Conservation (phyloP, 2,888 invertebrate genomes). For the Nipponacmea schrenckii region DNA sequence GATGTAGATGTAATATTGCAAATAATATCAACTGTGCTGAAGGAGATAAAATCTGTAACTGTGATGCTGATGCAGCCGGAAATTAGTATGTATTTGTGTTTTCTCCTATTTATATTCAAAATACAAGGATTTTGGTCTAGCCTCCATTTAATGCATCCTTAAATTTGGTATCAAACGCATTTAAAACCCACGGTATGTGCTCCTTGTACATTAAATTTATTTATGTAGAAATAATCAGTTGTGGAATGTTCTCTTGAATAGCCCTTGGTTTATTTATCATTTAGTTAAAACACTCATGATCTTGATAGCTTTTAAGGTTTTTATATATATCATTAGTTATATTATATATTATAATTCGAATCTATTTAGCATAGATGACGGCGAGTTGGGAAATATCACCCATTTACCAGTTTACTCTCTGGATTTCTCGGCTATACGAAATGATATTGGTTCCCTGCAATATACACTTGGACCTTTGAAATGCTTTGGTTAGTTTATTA, state of each 20-base stretch:
- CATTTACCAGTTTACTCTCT: slow-evolving; percentile 20
- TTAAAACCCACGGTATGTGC: too few relatives aligned
- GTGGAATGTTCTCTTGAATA: too few relatives aligned
- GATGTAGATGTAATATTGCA: background rate
- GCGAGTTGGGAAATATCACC: slow-evolving; percentile 14
- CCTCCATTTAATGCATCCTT: too few relatives aligned
- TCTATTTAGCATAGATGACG: slow-evolving; percentile 18
- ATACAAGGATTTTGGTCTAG: too few relatives aligned
- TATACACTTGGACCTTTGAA: slow-evolving; percentile 19
- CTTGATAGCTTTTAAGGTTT: background rate
- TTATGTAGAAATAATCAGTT: too few relatives aligned
- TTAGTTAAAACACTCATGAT: background rate
- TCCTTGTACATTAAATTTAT: too few relatives aligned
- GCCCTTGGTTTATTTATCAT: background rate
- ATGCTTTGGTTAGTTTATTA: slow-evolving; percentile 28
- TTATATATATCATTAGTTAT: background rate
- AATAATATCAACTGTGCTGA: background rate
- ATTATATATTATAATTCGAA: background rate
- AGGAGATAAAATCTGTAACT: background rate
- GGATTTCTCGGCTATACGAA: slow-evolving; percentile 7
- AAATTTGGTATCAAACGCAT: too few relatives aligned
- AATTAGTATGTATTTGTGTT: too few relatives aligned
- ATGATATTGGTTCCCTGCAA: background rate
- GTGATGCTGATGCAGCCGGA: background rate
- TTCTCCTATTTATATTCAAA: too few relatives aligned